Evolutionary conservation across 2,113 vertebrate species (phyloP), one percentile per base, ranked within the genome.

Genomic region (Cyanistes caeruleus): DNA sequence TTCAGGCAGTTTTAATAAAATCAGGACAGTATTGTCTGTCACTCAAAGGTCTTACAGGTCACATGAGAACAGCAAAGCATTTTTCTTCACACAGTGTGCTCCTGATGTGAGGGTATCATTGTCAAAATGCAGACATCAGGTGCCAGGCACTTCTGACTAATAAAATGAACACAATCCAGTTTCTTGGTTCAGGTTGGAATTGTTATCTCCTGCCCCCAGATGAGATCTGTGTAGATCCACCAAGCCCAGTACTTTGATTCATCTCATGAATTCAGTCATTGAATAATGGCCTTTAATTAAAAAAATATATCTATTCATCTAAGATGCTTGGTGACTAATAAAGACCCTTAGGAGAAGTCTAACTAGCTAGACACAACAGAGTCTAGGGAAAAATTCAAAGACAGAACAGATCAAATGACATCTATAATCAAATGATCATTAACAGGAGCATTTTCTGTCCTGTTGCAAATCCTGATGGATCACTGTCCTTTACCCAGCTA

Each of bases 361-460:
- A 81, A 86, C 72, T 60, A 78, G 52, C 44, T 81, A 90, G 76
- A 86, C 79, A 73, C 75, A 93, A 72, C 37, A 91, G 60, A 87
- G 65, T 63, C 64, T 56, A 68, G 70, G 81, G 82, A 84, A 67
- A 93, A 86, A 68, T 62, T 78, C 44, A 78, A 86, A 86, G 79
- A 74, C 79, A 93, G 52, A 59, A 31, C 44, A 68, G 87, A 86
- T 77, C 58, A 87, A 94, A 90, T 74, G 52, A 31, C 70, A 92
- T 58, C 43, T 70, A 53, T 89, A 95, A 94, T 94, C 81, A 92
- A 92, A 89, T 59, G 22, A 70, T 77, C 84, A 88, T 96, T 93
- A 95, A 46, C 48, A 85, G 59, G 15, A 89, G 15, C 68, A 72
- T 78, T 87, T 83, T 83, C 43, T 75, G 69, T 91, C 51, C 53